A percentile compares a stretch with the other conserved stretches of the same genome.
phyloP scores from a whole-genome alignment of 2,888 invertebrate species.

The Cataglyphis albicans region DNA sequence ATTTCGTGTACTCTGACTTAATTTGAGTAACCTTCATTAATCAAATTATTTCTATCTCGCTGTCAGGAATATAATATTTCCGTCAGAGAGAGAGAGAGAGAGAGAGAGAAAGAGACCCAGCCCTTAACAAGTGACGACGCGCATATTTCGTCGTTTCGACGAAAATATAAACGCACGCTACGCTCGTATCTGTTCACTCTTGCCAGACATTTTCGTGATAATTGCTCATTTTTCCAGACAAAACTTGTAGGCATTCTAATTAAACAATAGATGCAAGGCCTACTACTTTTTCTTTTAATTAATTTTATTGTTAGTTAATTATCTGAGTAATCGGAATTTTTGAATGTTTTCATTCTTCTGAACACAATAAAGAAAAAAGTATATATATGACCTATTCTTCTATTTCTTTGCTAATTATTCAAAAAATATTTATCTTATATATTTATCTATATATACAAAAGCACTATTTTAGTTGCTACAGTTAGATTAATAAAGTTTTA shows the following conservation, averaged over 20 bases:
- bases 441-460: not conserved
- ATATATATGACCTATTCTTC: not conserved
- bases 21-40: conserved; percentile 76
- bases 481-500: conserved; percentile 2
- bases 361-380: not conserved
- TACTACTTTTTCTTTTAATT: not conserved
- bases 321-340: conserved; percentile 17
- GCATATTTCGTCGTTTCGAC: conserved; percentile 45
- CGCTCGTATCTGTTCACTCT: conserved; percentile 28
- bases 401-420: not conserved
- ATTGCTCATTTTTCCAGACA: conserved; percentile 52
- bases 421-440: not conserved
- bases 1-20: conserved; percentile 64
- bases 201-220: conserved; percentile 41
- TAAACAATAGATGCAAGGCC: conserved; percentile 12
- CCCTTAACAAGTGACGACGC: conserved; percentile 48
- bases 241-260: conserved; percentile 54
- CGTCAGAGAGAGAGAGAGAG: not conserved
- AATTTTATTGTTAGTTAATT: conserved; percentile 13
- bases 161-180: conserved; percentile 52
- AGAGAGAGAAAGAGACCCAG: not conserved
- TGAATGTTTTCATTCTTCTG: not conserved
- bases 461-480: not conserved
- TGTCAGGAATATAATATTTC: conserved; percentile 66
- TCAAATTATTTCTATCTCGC: conserved; percentile 67